These are phyloP conservation scores for Caenorhabditis imperialis DNA, from an alignment of 2,888 invertebrate genomes.

Conservation along the genomic window DNA sequence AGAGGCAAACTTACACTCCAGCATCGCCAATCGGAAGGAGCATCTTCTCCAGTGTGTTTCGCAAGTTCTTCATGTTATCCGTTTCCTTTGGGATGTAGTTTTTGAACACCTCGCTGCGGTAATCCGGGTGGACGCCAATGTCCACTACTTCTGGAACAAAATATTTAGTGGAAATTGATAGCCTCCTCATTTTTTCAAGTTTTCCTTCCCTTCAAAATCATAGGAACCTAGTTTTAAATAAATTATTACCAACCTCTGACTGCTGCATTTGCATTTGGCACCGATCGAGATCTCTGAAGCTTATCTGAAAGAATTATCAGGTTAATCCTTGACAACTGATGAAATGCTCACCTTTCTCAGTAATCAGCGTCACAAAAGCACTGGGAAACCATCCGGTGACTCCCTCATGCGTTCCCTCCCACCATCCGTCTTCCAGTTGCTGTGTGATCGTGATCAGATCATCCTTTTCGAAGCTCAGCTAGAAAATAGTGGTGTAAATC, in stretches of 20 bases:
- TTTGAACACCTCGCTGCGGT: constrained; percentile 43
- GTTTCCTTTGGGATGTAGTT: constrained; percentile 48
- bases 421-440: constrained; percentile 92
- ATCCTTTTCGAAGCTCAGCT: constrained; percentile 88
- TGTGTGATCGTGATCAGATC: constrained; percentile 97
- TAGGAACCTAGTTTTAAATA: no score
- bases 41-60: constrained; percentile 48
- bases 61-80: constrained; percentile 62
- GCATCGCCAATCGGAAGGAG: constrained; percentile 52
- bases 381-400: constrained; percentile 77
- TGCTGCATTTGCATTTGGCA: constrained; percentile 55
- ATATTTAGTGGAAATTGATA: no score
- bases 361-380: constrained; percentile 61
- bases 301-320: constrained; percentile 44
- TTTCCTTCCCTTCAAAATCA: no score
- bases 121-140: constrained; percentile 34
- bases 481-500: constrained; percentile 61
- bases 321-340: not conserved
- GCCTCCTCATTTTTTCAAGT: no score
- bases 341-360: constrained; percentile 58
- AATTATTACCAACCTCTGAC: constrained; percentile 34
- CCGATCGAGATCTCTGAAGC: constrained; percentile 52
- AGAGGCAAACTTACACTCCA: constrained; percentile 51
- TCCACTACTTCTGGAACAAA: constrained; percentile 37
- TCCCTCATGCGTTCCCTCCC: constrained; percentile 91